Evolutionary conservation across 2,888 invertebrate genomes (phyloP).

Genomic region (Macroteleia sp.): DNA sequence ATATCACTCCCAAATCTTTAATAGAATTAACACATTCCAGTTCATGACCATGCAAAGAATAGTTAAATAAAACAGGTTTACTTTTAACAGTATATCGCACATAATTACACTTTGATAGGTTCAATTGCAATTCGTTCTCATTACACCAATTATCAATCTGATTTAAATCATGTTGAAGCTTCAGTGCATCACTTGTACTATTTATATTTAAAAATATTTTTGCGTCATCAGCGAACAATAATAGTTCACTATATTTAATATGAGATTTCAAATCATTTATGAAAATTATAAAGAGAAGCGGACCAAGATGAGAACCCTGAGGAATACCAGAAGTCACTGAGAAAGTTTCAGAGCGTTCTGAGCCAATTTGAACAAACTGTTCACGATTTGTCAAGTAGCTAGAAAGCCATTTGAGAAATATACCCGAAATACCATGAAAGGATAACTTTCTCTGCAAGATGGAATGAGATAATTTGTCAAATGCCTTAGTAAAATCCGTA

Average conservation of each 20-base stretch:
- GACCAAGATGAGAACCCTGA: constrained; percentile 20
- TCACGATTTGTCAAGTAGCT: background rate
- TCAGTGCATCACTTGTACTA: background rate
- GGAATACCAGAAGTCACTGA: constrained; percentile 8
- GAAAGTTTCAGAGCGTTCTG: background rate
- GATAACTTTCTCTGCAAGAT: background rate
- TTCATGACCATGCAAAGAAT: background rate
- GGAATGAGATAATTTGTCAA: background rate
- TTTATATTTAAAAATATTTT: constrained; percentile 1
- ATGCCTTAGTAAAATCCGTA: background rate
- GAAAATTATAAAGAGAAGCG: constrained; percentile 1
- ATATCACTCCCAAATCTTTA: background rate
- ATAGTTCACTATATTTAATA: background rate
- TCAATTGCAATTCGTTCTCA: background rate
- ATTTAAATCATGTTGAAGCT: background rate
- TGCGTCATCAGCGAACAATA: constrained; percentile 16
- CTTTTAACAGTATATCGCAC: background rate
- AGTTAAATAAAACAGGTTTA: background rate
- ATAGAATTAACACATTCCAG: background rate
- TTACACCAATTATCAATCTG: background rate
- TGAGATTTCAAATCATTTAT: background rate
- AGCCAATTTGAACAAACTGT: background rate
- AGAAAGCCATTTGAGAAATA: background rate
- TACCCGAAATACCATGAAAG: background rate
- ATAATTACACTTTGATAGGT: background rate